phyloP scores from a whole-genome alignment of 2,113 vertebrate genomes.

The Pseudonaja textilis region DNA sequence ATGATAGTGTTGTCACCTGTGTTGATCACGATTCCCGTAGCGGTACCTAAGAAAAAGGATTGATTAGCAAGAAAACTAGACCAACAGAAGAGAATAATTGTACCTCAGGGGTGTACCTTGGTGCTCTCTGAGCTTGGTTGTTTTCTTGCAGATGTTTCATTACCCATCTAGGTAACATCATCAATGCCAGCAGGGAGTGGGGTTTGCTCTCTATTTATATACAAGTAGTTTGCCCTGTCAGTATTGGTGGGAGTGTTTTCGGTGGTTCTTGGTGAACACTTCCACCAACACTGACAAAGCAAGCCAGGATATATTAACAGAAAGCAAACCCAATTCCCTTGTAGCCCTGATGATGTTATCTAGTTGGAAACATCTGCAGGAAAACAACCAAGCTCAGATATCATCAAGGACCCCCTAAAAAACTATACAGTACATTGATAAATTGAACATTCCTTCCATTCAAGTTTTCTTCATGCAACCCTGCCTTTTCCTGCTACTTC shows the following conservation, averaged over 20 bases:
- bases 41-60: constrained; percentile 62
- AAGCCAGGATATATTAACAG: background rate
- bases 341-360: background rate
- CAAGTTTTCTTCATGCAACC: background rate
- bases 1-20: constrained; percentile 77
- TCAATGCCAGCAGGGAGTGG: too few species aligned
- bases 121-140: too few species aligned
- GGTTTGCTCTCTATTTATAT: background rate
- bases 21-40: constrained; percentile 76
- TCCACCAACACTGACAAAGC: background rate
- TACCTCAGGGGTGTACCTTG: background rate
- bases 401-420: background rate
- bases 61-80: background rate
- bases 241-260: background rate
- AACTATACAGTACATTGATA: background rate
- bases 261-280: background rate
- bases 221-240: background rate
- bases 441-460: background rate
- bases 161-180: too few species aligned
- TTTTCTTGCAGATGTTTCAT: too few species aligned
- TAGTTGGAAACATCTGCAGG: background rate
- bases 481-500: background rate
- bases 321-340: background rate
- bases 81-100: background rate
- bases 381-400: background rate